These are phyloP conservation scores for Pyrrhura leucotis DNA, from an alignment of 2,797 vertebrate species.

Conservation along the genomic window DNA sequence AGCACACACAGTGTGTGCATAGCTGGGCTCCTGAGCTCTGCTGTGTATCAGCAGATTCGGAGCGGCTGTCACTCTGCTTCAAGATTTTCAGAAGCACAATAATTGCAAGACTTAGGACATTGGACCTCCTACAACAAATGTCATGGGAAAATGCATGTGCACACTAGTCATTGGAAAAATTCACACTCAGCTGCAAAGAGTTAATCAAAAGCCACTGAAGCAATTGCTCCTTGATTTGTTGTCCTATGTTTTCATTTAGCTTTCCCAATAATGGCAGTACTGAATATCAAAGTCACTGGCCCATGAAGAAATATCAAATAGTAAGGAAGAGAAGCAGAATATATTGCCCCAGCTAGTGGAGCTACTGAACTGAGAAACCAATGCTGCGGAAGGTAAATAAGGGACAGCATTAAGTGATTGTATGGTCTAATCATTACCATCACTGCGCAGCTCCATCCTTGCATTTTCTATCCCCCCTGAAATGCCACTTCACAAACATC, in stretches of 20 bases:
- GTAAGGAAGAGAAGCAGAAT: background rate
- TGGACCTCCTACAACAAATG: background rate
- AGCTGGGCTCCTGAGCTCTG: background rate
- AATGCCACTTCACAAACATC: background rate
- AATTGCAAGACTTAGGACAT: background rate
- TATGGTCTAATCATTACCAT: background rate
- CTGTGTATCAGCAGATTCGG: background rate
- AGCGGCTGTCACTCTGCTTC: background rate
- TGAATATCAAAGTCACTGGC: background rate
- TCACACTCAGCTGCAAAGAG: background rate
- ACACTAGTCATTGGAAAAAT: background rate
- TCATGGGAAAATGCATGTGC: background rate
- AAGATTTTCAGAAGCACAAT: background rate
- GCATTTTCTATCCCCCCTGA: background rate
- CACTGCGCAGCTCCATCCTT: background rate
- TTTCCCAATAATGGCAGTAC: background rate
- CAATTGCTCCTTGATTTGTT: background rate
- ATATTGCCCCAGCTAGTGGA: background rate
- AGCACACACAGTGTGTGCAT: background rate
- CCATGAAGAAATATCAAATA: background rate
- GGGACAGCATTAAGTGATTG: rapidly evolving
- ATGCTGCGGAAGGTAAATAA: background rate
- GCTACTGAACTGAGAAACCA: background rate
- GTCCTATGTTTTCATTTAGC: background rate
- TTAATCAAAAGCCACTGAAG: background rate